phyloP scores from a whole-genome alignment of 2,797 vertebrate genomes.

The Lacerta viridis region DNA sequence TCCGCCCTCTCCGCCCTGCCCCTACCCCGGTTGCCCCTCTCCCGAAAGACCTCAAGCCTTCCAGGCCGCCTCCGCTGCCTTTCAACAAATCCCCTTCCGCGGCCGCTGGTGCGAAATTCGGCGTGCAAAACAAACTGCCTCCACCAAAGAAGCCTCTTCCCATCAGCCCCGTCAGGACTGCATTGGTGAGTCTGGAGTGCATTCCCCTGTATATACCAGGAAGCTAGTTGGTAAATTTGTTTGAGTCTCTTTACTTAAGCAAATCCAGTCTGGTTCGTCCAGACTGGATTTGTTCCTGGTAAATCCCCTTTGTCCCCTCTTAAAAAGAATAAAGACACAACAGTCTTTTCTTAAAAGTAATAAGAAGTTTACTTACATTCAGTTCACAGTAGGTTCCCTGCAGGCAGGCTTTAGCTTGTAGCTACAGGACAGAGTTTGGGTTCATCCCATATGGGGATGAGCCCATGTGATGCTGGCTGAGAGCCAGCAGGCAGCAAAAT shows the following conservation, averaged over 20 bases:
- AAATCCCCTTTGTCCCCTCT: too few relatives aligned
- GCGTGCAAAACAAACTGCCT: slow-evolving; percentile 78
- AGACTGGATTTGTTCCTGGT: background rate
- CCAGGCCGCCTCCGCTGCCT: slow-evolving; percentile 81
- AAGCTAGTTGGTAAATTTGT: too few relatives aligned
- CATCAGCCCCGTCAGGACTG: slow-evolving; percentile 84
- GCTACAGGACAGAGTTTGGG: too few relatives aligned
- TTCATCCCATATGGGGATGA: too few relatives aligned
- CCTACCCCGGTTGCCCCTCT: slow-evolving; percentile 61
- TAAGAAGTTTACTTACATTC: too few relatives aligned
- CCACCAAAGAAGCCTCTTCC: slow-evolving; percentile 88
- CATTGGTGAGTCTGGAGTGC: slow-evolving; percentile 77
- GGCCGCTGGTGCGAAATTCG: slow-evolving; percentile 60
- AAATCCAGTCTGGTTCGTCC: background rate
- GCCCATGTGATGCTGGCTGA: too few relatives aligned
- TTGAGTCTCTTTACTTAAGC: background rate
- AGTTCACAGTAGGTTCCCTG: too few relatives aligned
- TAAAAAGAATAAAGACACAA: too few relatives aligned
- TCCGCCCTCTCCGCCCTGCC: slow-evolving; percentile 84
- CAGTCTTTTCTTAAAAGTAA: too few relatives aligned
- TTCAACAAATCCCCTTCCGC: slow-evolving; percentile 69
- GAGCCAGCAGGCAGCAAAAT: too few relatives aligned
- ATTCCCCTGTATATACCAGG: too few relatives aligned
- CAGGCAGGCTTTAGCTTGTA: too few relatives aligned
- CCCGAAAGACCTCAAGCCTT: slow-evolving; percentile 72